Evolutionary conservation across 2,888 invertebrate genomes (phyloP), one percentile per base, ranked within the genome.

Genomic region (Athrips mouffetella): DNA sequence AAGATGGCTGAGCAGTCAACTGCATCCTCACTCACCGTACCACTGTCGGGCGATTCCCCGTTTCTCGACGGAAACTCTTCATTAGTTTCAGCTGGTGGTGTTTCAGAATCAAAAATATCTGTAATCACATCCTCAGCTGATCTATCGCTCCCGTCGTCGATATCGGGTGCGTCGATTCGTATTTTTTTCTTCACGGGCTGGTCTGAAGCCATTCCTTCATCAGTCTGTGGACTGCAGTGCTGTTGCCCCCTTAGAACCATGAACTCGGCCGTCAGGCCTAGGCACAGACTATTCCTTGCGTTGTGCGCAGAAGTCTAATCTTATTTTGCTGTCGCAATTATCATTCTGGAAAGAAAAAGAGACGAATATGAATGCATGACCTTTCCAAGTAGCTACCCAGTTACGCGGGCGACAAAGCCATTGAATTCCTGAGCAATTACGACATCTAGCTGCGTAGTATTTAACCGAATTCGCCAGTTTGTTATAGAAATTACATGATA

Each of bases 121-220:
- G 79, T 74, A 27, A 85, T 72, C 42, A 79, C 84, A 54, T 89
- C 89, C 51, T 90, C 90, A 16, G 89, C 77, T 47, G 90, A 90
- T 47, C 86, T 83, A 51, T 88, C 89, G 45, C 83, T 80, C 21
- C 73, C 78, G 55, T 91, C 91, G 56, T 91, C 91, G 42, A 90
- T 89, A 54, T 90, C 90, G 7, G 91, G 90, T 6, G 89, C 89
- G 60, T 92, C 92, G 60, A 94, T 92, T 69, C 94, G 91, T 73
- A 93, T 92, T 74, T 95, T 93, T 89, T 96, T 96, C 76, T 94
- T 95, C 64, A 93, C 93, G 60, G 96, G 96, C 85, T 95, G 95
- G 82, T 94, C 93, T 62, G 92, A 92, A 71, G 91, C 92, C 93
- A 94, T 94, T 66, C 83, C 90, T 82, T 86, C 89, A 82, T 88